A percentile compares a stretch with the other conserved stretches of the same genome.
phyloP scores from a whole-genome alignment of 1,140 invertebrate genomes.

The Drosophila parvula region DNA sequence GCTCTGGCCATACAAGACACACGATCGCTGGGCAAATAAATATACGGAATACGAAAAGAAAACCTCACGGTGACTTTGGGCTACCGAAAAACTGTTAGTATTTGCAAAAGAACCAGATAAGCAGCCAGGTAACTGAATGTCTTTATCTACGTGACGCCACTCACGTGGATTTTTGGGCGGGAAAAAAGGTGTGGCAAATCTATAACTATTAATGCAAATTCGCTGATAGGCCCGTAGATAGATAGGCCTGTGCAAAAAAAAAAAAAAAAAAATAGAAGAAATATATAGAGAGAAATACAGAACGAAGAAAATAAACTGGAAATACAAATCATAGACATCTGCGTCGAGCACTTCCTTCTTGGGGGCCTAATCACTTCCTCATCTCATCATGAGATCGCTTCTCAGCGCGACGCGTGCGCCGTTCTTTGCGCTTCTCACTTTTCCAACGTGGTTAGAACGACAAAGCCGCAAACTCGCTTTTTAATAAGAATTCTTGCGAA shows the following conservation, averaged over 20 bases:
- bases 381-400: conserved; percentile 52
- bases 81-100: conserved; percentile 43
- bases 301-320: conserved; percentile 52
- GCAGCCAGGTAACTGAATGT: conserved; percentile 36
- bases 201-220: conserved; percentile 42
- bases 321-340: conserved; percentile 56
- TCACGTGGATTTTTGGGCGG: conserved; percentile 14
- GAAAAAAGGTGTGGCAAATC: conserved; percentile 24
- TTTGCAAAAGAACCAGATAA: conserved; percentile 49
- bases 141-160: conserved; percentile 40
- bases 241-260: conserved; percentile 40
- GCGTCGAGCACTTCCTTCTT: conserved; percentile 53
- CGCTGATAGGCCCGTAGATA: neutral
- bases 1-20: conserved; percentile 30
- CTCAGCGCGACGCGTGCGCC: conserved; percentile 63
- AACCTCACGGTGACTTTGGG: conserved; percentile 40
- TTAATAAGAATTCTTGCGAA: conserved; percentile 81
- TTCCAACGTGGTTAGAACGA: conserved; percentile 62
- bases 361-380: conserved; percentile 55
- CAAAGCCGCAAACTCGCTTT: conserved; percentile 72
- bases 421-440: conserved; percentile 78
- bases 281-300: conserved; percentile 1
- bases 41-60: conserved; percentile 23
- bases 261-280: neutral
- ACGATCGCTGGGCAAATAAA: conserved; percentile 42